Conservation (phyloP, 2,113 vertebrate genomes). For the Tichodroma muraria region DNA sequence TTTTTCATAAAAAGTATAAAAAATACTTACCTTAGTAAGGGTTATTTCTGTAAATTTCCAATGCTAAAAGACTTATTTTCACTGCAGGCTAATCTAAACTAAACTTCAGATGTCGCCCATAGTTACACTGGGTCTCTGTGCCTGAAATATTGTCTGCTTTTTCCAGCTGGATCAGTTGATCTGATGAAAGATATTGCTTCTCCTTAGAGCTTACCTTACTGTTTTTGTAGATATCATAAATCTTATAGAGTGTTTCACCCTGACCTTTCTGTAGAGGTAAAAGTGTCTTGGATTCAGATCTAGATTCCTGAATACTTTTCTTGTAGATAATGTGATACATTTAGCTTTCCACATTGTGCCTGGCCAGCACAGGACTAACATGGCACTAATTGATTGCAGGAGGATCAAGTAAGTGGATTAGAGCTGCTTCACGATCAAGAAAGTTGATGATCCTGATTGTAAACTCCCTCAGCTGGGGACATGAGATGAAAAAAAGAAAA, state of each 20-base stretch:
- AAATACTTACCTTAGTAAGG: neutral
- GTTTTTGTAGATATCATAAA: neutral
- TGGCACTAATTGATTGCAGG: neutral
- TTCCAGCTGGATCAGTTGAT: neutral
- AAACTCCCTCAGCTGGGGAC: neutral
- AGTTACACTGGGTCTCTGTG: neutral
- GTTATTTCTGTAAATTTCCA: neutral
- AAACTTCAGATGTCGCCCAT: neutral
- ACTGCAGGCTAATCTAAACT: neutral
- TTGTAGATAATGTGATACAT: neutral
- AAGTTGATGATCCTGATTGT: neutral
- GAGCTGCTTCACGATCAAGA: neutral
- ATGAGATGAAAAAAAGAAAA: neutral
- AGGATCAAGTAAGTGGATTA: neutral
- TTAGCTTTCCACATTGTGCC: neutral
- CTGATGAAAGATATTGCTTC: neutral
- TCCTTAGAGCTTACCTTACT: neutral
- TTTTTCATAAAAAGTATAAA: neutral
- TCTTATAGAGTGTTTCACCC: neutral
- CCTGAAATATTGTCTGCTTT: neutral
- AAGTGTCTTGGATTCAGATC: neutral
- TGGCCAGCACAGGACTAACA: constrained; percentile 6
- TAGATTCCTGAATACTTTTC: neutral
- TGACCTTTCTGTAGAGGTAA: neutral
- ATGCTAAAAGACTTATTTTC: neutral